Evolutionary conservation across 2,113 vertebrate species (phyloP), one percentile per base, ranked within the genome.

Genomic region (Suncus etruscus): DNA sequence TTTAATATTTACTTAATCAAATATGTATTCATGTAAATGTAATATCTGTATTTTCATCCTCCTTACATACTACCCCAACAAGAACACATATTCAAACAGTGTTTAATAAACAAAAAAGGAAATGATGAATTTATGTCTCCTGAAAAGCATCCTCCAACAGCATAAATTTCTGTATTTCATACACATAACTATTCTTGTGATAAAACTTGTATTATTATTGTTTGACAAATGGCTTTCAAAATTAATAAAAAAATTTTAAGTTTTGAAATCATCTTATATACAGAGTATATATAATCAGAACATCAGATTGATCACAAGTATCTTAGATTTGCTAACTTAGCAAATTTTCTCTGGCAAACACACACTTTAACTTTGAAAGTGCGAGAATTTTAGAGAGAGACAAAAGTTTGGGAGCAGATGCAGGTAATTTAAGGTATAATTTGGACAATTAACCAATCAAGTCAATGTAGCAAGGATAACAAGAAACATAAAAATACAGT

Each of bases 221-320:
- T 70, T 75, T 88, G n/a, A 68, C 29, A 93, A 81, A 73, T 76
- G 27, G 29, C 81, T 93, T 81, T 86, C 58, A 86, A 77, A 90
- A 92, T 81, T 29, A 8, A 9, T 80, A 29, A 39, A 24, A 20
- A 63, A n/a, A 6, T 48, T 86, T 27, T 31, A 95, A 94, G 72
- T 86, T 80, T 91, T 94, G 89, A 94, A 63, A 50, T 47, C 94
- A 73, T 88, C 88, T 91, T 22, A 51, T 25, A 85, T 72, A 79
- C 82, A 61, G 22, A 78, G 48, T 77, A 88, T n/a, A n/a, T n/a
- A 69, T 95, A 95, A 96, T 86, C 84, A 92, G 89, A 95, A 86
- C 94, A 96, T 94, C 92, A 96, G 84, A n/a, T 39, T 3, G 39
- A 95, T 95, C 76, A 78, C 76, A 29, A 86, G 82, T 29, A 77